phyloP scores from a whole-genome alignment of 2,888 invertebrate genomes.

The Gandaritis pyraliata region DNA sequence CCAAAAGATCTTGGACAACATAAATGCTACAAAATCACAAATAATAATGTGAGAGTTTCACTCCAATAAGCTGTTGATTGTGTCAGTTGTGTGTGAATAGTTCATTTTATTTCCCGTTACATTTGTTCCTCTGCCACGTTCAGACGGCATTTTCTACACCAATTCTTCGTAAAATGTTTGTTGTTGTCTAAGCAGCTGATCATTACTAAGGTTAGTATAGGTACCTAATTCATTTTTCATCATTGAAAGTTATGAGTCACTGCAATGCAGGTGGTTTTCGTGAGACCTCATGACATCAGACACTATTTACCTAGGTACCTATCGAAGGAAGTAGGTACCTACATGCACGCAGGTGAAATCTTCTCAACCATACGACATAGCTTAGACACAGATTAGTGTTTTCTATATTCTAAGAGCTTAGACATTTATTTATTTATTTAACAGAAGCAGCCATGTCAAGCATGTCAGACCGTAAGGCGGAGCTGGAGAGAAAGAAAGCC shows the following conservation, averaged over 20 bases:
- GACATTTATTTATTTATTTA: too few relatives aligned
- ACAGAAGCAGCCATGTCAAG: slow-evolving; percentile 63
- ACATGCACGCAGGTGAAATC: slow-evolving; percentile 32
- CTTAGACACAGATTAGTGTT: too few relatives aligned
- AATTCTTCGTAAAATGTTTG: slow-evolving; percentile 50
- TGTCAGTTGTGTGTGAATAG: neutral
- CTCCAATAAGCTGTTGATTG: too few relatives aligned
- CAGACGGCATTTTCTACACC: slow-evolving; percentile 47
- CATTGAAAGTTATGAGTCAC: slow-evolving; percentile 18
- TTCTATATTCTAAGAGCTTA: too few relatives aligned
- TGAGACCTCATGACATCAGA: slow-evolving; percentile 57
- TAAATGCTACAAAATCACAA: too few relatives aligned
- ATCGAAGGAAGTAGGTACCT: slow-evolving; percentile 12
- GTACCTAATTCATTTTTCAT: slow-evolving; percentile 38
- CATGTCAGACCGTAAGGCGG: slow-evolving; percentile 96
- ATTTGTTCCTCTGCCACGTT: slow-evolving; percentile 67
- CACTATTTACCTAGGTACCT: neutral
- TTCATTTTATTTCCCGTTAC: slow-evolving; percentile 50
- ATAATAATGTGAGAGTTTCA: too few relatives aligned
- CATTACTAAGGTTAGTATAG: slow-evolving; percentile 30
- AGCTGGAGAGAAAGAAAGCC: slow-evolving; percentile 95
- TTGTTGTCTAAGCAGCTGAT: slow-evolving; percentile 39
- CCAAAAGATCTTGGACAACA: too few relatives aligned
- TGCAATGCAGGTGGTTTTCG: slow-evolving; percentile 40
- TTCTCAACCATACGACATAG: slow-evolving; percentile 16